These are phyloP conservation scores for Aplysina aerophoba DNA, from an alignment of 37 sponge, comb jelly and placozoan genomes.

Conservation along the genomic window DNA sequence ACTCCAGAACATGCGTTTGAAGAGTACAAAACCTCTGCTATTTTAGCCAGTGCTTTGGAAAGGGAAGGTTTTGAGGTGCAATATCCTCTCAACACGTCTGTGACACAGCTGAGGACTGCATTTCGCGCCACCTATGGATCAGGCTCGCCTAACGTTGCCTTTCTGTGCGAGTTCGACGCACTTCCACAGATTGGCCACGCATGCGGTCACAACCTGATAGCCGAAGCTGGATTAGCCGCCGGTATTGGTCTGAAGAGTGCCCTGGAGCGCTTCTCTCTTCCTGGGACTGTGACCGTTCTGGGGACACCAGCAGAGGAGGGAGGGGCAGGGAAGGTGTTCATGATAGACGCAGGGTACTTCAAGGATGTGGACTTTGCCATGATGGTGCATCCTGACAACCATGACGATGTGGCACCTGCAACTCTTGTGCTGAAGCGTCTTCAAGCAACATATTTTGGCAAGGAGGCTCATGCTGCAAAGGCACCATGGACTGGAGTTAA, in stretches of 20 bases:
- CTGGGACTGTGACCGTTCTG: conserved; percentile 65
- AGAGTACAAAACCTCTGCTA: conserved; percentile 55
- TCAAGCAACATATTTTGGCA: conserved; percentile 63
- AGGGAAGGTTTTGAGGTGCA: conserved; percentile 70
- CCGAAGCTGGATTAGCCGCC: conserved; percentile 83
- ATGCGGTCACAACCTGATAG: conserved; percentile 91
- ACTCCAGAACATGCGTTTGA: conserved; percentile 61
- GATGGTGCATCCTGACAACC: conserved; percentile 89
- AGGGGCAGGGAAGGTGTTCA: conserved; percentile 77
- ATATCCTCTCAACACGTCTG: conserved; percentile 31
- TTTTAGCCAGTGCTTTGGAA: conserved; percentile 55
- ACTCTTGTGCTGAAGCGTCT: conserved; percentile 24
- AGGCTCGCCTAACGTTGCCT: conserved; percentile 66
- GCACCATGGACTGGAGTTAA: conserved; percentile 87
- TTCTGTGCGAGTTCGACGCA: conserved; percentile 91
- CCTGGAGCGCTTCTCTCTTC: conserved; percentile 37
- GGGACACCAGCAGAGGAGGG: conserved; percentile 95
- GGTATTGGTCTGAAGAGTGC: conserved; percentile 76
- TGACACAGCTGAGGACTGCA: conserved; percentile 66
- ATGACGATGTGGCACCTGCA: conserved; percentile 24
- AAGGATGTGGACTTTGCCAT: conserved; percentile 79
- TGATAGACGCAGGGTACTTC: conserved; percentile 77
- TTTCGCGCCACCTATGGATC: conserved; percentile 80
- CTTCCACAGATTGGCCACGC: conserved; percentile 90
- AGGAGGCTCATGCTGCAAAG: conserved; percentile 84